Percentiles rank a stretch among this genome's conserved stretches.
Evolutionary conservation across 2,797 vertebrate species (phyloP).

Genomic region (Agapornis canus): DNA sequence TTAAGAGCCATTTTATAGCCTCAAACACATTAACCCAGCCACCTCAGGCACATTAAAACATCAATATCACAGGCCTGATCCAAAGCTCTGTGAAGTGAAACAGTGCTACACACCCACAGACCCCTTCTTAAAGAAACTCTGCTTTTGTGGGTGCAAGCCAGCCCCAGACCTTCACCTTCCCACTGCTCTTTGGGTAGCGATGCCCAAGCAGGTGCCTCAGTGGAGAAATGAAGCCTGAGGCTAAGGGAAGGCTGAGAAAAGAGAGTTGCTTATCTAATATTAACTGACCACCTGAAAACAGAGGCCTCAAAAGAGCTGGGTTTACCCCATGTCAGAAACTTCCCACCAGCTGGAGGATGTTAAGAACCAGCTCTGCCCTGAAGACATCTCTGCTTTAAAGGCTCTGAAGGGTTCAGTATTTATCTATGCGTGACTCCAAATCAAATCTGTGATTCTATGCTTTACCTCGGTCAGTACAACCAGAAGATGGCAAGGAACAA

Average conservation of each 20-base stretch:
- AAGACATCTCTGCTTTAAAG: not conserved
- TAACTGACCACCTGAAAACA: not conserved
- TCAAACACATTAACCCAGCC: not conserved
- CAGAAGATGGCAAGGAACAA: not conserved
- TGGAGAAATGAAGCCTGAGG: not conserved
- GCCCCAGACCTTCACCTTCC: not conserved
- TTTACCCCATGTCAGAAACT: not conserved
- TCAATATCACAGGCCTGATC: not conserved
- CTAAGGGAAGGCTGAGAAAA: not conserved
- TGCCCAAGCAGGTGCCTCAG: not conserved
- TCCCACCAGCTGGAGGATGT: not conserved
- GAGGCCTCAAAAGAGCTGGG: not conserved
- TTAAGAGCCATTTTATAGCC: not conserved
- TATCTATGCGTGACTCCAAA: not conserved
- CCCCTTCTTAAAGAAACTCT: not conserved
- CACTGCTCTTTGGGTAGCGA: not conserved
- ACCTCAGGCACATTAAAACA: not conserved
- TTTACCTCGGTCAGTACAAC: not conserved
- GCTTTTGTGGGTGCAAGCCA: not conserved
- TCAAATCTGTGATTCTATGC: not conserved
- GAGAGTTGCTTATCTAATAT: not conserved
- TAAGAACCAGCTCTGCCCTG: not conserved
- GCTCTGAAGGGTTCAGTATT: not conserved
- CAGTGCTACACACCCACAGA: not conserved
- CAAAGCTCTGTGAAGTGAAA: not conserved